A percentile compares a stretch with the other conserved stretches of the same genome.
phyloP scores from a whole-genome alignment of 2,797 vertebrate genomes.

The Gorsachius magnificus region DNA sequence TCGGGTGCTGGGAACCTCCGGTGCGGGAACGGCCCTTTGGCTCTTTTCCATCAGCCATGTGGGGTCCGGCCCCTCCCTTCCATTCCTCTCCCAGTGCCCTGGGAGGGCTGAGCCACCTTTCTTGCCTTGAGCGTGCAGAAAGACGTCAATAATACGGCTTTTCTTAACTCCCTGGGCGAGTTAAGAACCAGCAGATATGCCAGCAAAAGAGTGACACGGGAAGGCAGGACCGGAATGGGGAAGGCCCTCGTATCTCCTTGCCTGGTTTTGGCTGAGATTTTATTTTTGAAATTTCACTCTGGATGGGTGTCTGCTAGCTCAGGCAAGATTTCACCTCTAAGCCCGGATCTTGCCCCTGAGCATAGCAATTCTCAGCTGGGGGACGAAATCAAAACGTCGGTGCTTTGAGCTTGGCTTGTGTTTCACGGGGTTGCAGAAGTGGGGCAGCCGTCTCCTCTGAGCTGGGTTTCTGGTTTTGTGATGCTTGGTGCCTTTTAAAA shows the following conservation, averaged over 20 bases:
- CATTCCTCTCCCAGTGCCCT: neutral
- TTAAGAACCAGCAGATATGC: neutral
- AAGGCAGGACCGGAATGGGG: neutral
- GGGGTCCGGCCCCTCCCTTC: neutral
- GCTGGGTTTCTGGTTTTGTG: neutral
- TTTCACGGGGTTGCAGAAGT: neutral
- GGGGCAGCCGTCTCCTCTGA: neutral
- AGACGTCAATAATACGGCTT: neutral
- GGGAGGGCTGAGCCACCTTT: neutral
- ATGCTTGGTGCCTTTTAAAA: neutral
- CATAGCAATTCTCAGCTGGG: accelerated
- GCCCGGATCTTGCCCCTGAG: neutral
- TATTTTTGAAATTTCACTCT: neutral
- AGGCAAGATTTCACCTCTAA: neutral
- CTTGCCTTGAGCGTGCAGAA: neutral
- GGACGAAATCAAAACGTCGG: neutral
- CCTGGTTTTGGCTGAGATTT: neutral
- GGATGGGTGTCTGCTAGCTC: neutral
- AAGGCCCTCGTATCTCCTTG: neutral
- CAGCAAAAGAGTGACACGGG: neutral
- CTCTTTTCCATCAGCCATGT: neutral
- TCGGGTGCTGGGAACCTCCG: neutral
- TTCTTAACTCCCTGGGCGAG: neutral
- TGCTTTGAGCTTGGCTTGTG: neutral
- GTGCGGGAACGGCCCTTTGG: neutral